Percentiles rank a stretch among this genome's conserved stretches.
Evolutionary conservation across 64 coral and sea anemone genomes (phyloP).

Genomic region (Acropora yongei): DNA sequence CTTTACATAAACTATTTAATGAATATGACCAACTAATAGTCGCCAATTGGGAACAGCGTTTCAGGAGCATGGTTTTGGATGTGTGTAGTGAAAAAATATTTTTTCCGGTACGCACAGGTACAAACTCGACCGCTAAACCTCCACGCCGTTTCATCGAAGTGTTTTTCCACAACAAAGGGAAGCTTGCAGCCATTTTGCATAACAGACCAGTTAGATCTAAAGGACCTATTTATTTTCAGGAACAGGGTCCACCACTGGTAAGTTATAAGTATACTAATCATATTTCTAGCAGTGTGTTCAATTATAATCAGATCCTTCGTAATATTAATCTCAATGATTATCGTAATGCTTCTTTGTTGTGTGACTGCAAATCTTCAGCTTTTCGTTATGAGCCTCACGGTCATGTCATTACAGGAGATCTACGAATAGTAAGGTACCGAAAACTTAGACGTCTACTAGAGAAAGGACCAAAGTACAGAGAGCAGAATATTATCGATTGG

Average conservation of each 20-base stretch:
- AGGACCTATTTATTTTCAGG: slow-evolving; percentile 26
- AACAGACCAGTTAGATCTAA: slow-evolving; percentile 55
- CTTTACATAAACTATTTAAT: not conserved
- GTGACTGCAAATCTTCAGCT: slow-evolving; percentile 27
- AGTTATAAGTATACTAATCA: too few relatives aligned
- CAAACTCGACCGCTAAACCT: slow-evolving; percentile 1
- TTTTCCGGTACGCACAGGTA: not conserved
- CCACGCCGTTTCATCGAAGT: slow-evolving; percentile 16
- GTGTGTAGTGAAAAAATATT: too few relatives aligned
- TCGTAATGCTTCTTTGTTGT: not conserved
- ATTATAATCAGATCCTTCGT: slow-evolving; percentile 34
- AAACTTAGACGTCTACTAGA: slow-evolving; percentile 17
- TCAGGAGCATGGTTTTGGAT: too few relatives aligned
- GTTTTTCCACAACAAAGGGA: slow-evolving; percentile 39
- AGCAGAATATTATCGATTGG: slow-evolving; percentile 40
- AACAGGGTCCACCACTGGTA: too few relatives aligned
- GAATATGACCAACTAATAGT: too few relatives aligned
- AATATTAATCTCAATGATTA: slow-evolving; percentile 24
- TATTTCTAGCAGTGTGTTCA: slow-evolving; percentile 46
- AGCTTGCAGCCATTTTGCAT: not conserved
- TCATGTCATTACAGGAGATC: slow-evolving; percentile 34
- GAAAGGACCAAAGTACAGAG: slow-evolving; percentile 29
- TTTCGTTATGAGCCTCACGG: slow-evolving; percentile 33
- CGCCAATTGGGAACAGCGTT: too few relatives aligned
- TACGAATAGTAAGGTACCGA: slow-evolving; percentile 25